Percentiles rank a stretch among this genome's conserved stretches.
These are phyloP conservation scores for Danio choprae DNA, from an alignment of 2,797 vertebrate genomes.

Conservation along the genomic window DNA sequence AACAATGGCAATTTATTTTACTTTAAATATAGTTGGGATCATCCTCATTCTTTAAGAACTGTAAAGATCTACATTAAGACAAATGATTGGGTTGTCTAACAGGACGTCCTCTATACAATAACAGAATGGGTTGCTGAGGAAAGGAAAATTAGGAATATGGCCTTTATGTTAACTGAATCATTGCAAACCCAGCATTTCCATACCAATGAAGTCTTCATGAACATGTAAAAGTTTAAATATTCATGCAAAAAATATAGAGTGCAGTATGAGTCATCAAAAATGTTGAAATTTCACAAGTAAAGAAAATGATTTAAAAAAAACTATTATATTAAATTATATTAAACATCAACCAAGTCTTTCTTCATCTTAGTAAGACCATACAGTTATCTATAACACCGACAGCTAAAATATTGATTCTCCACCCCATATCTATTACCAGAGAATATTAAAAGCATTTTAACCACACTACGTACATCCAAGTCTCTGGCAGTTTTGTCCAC, in stretches of 20 bases:
- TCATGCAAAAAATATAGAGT: too few species aligned
- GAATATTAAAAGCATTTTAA: constrained; percentile 15
- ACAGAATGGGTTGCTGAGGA: neutral
- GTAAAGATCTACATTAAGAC: constrained; percentile 22
- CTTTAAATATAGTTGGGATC: neutral
- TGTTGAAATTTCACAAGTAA: too few species aligned
- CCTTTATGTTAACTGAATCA: neutral
- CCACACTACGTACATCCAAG: neutral
- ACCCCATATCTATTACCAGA: neutral
- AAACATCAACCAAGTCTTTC: neutral
- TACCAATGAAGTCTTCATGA: neutral
- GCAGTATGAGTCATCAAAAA: too few species aligned
- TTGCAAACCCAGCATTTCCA: neutral
- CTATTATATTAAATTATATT: too few species aligned
- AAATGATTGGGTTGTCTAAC: neutral
- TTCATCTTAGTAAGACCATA: neutral
- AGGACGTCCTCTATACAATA: neutral
- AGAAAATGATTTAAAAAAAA: too few species aligned
- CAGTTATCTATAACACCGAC: neutral
- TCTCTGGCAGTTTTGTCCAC: constrained; percentile 9
- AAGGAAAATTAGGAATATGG: constrained; percentile 1
- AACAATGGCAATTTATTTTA: neutral
- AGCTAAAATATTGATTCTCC: neutral
- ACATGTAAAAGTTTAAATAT: too few species aligned
- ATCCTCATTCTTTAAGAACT: neutral